These are phyloP conservation scores for Mastomys natalensis DNA, from an alignment of 2,113 vertebrate species.

Conservation along the genomic window DNA sequence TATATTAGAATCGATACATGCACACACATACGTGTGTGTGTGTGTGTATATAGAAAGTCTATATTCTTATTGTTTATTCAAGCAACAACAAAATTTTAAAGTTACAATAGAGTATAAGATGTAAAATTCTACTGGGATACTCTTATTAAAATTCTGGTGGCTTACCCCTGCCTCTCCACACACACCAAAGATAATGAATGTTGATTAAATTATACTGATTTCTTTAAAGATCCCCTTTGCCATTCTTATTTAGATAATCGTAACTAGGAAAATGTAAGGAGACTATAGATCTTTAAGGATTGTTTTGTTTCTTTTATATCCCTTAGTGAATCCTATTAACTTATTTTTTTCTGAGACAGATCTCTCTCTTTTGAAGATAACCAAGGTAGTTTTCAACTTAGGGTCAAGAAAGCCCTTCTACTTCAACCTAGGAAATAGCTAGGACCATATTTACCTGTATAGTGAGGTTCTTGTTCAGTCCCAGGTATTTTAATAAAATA, in stretches of 20 bases:
- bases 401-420: background rate
- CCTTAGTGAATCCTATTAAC: background rate
- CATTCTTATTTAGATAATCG: background rate
- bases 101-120: background rate
- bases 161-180: background rate
- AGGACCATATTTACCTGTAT: background rate
- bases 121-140: conserved; percentile 15
- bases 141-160: background rate
- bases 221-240: background rate
- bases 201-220: background rate
- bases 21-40: too few relatives aligned
- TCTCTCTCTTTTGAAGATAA: background rate
- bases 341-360: background rate
- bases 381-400: background rate
- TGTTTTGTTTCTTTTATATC: background rate
- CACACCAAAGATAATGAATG: background rate
- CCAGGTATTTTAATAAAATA: background rate
- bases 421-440: background rate
- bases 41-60: background rate
- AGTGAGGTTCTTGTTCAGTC: background rate
- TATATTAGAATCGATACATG: background rate
- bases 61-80: background rate
- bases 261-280: background rate
- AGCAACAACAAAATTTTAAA: background rate
- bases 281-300: background rate